A percentile compares a stretch with the other conserved stretches of the same genome.
Evolutionary conservation across 2,888 invertebrate genomes (phyloP).

Genomic region (Drosophila infuscata): DNA sequence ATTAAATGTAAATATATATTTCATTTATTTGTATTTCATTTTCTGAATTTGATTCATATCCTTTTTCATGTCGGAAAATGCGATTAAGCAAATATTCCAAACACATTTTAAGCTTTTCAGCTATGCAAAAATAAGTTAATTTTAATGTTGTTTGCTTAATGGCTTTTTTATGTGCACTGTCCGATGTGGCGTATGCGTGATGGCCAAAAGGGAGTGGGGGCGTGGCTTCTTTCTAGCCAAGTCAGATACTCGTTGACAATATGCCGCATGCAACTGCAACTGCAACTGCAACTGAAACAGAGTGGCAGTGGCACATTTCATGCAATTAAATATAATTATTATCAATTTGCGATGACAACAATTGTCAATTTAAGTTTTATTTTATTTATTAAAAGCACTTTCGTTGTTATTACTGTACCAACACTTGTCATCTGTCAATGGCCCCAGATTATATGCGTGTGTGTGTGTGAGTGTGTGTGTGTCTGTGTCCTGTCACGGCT

Average conservation of each 20-base stretch:
- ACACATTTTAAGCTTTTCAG: slow-evolving; percentile 52
- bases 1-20: slow-evolving; percentile 10
- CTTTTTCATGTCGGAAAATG: slow-evolving; percentile 51
- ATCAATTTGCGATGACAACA: slow-evolving; percentile 76
- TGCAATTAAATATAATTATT: slow-evolving; percentile 79
- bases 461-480: slow-evolving; percentile 1
- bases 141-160: slow-evolving; percentile 74
- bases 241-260: slow-evolving; percentile 20
- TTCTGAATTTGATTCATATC: slow-evolving; percentile 22
- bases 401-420: slow-evolving; percentile 5
- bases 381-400: slow-evolving; percentile 69
- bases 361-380: slow-evolving; percentile 76
- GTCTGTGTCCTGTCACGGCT: slow-evolving; percentile 25
- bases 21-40: neutral
- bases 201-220: neutral
- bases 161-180: slow-evolving; percentile 69
- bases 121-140: slow-evolving; percentile 70
- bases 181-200: slow-evolving; percentile 60
- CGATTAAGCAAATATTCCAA: slow-evolving; percentile 73
- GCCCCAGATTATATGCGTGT: neutral
- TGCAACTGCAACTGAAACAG: slow-evolving; percentile 35
- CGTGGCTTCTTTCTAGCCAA: slow-evolving; percentile 28
- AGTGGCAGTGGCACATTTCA: slow-evolving; percentile 45
- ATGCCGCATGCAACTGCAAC: slow-evolving; percentile 69
- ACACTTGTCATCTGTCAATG: slow-evolving; percentile 20